A percentile compares a stretch with the other conserved stretches of the same genome.
These are phyloP conservation scores for Karalla daura DNA, from an alignment of 2,797 vertebrate genomes.

Conservation along the genomic window DNA sequence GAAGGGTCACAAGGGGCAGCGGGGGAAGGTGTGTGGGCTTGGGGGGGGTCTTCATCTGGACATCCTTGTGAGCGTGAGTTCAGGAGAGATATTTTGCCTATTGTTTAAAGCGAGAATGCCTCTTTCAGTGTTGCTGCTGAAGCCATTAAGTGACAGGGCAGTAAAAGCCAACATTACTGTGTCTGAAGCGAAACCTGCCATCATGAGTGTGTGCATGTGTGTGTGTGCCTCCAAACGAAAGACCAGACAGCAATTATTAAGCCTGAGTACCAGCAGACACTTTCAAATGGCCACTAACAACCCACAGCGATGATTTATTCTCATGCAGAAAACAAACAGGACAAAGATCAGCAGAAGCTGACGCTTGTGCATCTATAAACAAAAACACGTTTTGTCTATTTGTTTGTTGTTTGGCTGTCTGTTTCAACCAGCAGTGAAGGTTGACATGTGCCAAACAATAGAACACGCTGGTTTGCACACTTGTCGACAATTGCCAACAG, in stretches of 20 bases:
- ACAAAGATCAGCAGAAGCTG: conserved; percentile 32
- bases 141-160: conserved; percentile 56
- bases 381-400: conserved; percentile 5
- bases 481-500: neutral
- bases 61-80: conserved; percentile 29
- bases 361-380: conserved; percentile 25
- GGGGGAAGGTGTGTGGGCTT: conserved; percentile 15
- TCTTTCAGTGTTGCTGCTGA: conserved; percentile 9
- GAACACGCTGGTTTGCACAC: conserved; percentile 12
- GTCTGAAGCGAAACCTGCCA: conserved; percentile 42
- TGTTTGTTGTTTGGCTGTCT: neutral
- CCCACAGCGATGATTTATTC: conserved; percentile 49
- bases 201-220: conserved; percentile 32
- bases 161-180: conserved; percentile 52
- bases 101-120: conserved; percentile 28
- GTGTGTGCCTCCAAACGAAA: conserved; percentile 40
- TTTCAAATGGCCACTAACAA: conserved; percentile 55
- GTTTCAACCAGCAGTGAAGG: neutral
- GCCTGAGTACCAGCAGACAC: conserved; percentile 41
- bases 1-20: too few species aligned
- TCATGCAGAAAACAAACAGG: conserved; percentile 36
- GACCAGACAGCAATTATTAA: conserved; percentile 59
- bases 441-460: conserved; percentile 17
- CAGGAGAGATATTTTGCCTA: conserved; percentile 28
- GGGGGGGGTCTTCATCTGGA: conserved; percentile 44